Base-by-base conservation (phyloP, 2,113 vertebrate genomes). In the Mohoua ochrocephala region DNA sequence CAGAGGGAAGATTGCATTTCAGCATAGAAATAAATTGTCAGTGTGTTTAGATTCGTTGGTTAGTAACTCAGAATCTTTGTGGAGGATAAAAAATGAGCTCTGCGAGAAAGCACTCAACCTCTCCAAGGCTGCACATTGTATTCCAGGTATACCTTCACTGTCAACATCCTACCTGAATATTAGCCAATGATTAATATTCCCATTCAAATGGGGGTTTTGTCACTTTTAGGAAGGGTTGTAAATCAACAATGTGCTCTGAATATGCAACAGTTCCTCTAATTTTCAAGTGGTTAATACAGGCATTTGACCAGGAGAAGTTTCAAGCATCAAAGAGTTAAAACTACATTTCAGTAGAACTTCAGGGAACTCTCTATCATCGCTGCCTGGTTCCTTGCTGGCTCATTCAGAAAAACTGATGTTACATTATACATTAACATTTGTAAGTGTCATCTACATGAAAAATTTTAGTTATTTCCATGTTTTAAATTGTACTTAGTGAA, bases 251-350 rank as follows among this genome's bases (percentile, higher is more conserved):
- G 74, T 84, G 49, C 28, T 75, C 26, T 59, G 53, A 68, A 77
- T 65, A 28, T 47, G 28, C 56, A 84, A 75, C 28, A 79, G 22
- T 76, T 84, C 49, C 35, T 70, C 5, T 82, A 52, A 24, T 84
- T 95, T 89, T 89, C 42, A 50, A 57, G 67, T 73, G 65, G 71
- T 73, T 90, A 49, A 77, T 76, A 45, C 8, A 54, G 53, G 7
- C 41, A 54, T 76, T 91, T 65, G 63, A 47, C 23, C 42, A 47
- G 28, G 18, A 61, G 42, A 89, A 47, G 33, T 52, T 76, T 65
- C 57, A 80, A 84, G 44, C 63, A 59, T 37, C 28, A 64, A 86
- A 53, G 30, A 65, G 41, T 94, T 95, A 83, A 96, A 88, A 83
- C 17, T 67, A 49, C 53, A 85, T 93, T 69, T 68, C 41, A 82